phyloP scores from a whole-genome alignment of 2,888 invertebrate genomes.

The Hirtodrosophila histrioides region DNA sequence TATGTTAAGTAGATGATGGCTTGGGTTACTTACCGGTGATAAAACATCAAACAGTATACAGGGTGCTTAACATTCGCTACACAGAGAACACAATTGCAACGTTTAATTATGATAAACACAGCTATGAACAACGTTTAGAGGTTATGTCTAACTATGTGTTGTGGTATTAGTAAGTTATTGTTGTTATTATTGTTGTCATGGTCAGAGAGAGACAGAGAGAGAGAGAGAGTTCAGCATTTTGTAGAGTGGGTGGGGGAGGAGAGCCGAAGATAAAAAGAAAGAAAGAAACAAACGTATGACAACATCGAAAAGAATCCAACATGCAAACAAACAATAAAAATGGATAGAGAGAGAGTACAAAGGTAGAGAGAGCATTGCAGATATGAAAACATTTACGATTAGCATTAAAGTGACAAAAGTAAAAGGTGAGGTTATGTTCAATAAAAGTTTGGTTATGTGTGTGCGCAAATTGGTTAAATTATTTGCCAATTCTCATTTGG shows the following conservation, averaged over 20 bases:
- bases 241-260: conserved; percentile 13
- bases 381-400: conserved; percentile 46
- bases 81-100: conserved; percentile 83
- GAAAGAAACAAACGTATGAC: conserved; percentile 28
- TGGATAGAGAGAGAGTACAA: conserved; percentile 6
- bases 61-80: conserved; percentile 83
- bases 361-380: conserved; percentile 51
- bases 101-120: conserved; percentile 78
- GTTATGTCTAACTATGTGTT: conserved; percentile 46
- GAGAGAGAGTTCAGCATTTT: conserved; percentile 35
- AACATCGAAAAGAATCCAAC: conserved; percentile 54
- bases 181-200: conserved; percentile 32
- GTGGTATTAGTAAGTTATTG: conserved; percentile 26
- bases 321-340: conserved; percentile 54
- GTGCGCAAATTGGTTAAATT: conserved; percentile 40
- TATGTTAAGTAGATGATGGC: conserved; percentile 43
- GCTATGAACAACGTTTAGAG: conserved; percentile 73
- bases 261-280: conserved; percentile 29
- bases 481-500: conserved; percentile 50
- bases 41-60: conserved; percentile 83
- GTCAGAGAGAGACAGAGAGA: conserved; percentile 12
- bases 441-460: conserved; percentile 40
- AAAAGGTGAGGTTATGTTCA: conserved; percentile 36
- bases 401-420: conserved; percentile 27
- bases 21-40: conserved; percentile 81